Conservation (phyloP, 2,888 invertebrate genomes). For the Mimachlamys varia region DNA sequence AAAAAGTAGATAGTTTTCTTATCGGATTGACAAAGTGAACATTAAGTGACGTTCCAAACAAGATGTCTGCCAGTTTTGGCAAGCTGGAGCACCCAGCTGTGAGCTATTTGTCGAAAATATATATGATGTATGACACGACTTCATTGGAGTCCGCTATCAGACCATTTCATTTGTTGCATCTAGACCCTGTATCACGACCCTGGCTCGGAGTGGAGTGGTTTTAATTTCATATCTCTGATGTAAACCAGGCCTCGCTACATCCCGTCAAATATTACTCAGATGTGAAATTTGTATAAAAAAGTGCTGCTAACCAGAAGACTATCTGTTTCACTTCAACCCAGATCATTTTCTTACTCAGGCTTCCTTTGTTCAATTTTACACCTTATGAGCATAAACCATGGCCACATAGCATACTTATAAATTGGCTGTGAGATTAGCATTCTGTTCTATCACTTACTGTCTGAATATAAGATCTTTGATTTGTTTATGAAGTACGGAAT, state of each 20-base stretch:
- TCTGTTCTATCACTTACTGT: neutral
- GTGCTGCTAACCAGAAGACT: neutral
- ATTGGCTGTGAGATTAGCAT: neutral
- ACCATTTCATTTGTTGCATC: slow-evolving; percentile 34
- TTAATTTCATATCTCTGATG: slow-evolving; percentile 31
- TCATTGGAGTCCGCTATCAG: slow-evolving; percentile 29
- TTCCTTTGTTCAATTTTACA: neutral
- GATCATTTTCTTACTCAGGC: neutral
- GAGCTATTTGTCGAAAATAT: slow-evolving; percentile 46
- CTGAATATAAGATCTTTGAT: neutral
- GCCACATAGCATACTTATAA: neutral
- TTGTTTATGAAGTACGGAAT: neutral
- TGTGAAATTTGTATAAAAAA: slow-evolving; percentile 36
- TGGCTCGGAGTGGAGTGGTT: slow-evolving; percentile 12
- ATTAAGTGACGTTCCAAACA: slow-evolving; percentile 40
- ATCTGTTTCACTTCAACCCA: neutral
- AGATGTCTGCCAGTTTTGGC: slow-evolving; percentile 36
- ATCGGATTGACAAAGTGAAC: slow-evolving; percentile 39
- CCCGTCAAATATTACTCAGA: slow-evolving; percentile 36
- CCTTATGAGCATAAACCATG: neutral
- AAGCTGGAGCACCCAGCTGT: slow-evolving; percentile 39
- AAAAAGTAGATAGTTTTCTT: slow-evolving; percentile 36
- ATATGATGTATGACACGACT: slow-evolving; percentile 44
- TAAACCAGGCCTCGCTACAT: slow-evolving; percentile 7
- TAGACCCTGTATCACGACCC: slow-evolving; percentile 2